Evolutionary conservation across 2,888 invertebrate genomes (phyloP), one percentile per base, ranked within the genome.

Genomic region (Corythucha ciliata): DNA sequence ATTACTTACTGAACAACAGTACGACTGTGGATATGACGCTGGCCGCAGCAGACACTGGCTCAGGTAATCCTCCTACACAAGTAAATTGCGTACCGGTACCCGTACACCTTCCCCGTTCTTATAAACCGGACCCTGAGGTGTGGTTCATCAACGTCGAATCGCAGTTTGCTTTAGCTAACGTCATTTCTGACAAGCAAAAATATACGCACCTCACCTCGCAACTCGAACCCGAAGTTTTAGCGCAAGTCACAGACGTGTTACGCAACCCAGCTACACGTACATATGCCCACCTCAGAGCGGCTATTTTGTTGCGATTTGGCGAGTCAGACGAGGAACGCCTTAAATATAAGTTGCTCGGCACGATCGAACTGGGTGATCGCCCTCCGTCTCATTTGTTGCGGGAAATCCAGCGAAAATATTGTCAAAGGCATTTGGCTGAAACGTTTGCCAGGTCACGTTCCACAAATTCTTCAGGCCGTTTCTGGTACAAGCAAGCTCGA

Each of bases 361-460:
- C 18, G 12, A 32, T 29, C 14, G 44, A 44, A 12, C 14, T 29
- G 7, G 44, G 44, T 2, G 44, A 44, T 16, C 25, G 29, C 10
- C 12, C 29, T 2, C 44, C 44, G 6, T 44, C 44, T 3, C 44
- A 44, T 10, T 22, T 44, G 8, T 20, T 44, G 12, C 44, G 29
- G 3, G 29, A 44, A 44, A 27, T 44, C 32, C 44, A 44, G 20
- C 44, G 44, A n/a, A n/a, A n/a, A n/a, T n/a, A n/a, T n/a, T n/a
- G 33, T 46, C 1, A 16, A 34, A 12, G 46, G 46, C 2, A 46
- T 46, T 16, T 46, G 46, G 46, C 14, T 33, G 14, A 46, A 46
- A 24, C 24, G 39, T n/a, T 18, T 48, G 8, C 39, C 48, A n/a
- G 8, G 34, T 7, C n/a, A 16, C 22, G 22, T 36, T 20, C 47